Evolutionary conservation across 1,140 invertebrate genomes (phyloP).

Genomic region (Aphelinus certus): DNA sequence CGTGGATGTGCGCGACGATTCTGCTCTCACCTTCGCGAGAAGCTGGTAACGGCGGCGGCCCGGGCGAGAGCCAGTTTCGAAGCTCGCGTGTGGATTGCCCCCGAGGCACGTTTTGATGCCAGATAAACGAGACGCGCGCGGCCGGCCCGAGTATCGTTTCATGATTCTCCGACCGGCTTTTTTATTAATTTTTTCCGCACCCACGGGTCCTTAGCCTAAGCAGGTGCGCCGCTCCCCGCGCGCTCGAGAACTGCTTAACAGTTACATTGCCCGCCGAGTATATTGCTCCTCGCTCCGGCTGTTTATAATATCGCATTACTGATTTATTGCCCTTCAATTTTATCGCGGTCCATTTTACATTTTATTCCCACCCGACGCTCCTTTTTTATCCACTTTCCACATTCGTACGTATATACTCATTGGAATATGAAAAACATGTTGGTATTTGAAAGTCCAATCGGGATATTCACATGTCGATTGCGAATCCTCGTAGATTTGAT

Average conservation of each 20-base stretch:
- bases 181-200: slow-evolving; percentile 13
- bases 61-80: too few species aligned
- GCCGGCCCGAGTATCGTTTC: background rate
- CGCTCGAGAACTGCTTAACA: slow-evolving; percentile 4
- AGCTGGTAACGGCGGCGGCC: too few species aligned
- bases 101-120: slow-evolving; percentile 1
- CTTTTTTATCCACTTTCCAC: too few species aligned
- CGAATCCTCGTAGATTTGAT: too few species aligned
- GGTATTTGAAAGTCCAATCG: too few species aligned
- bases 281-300: background rate
- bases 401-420: too few species aligned
- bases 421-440: too few species aligned
- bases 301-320: slow-evolving; percentile 6
- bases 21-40: slow-evolving; percentile 27
- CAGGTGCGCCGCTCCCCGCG: slow-evolving; percentile 5
- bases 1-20: slow-evolving; percentile 10
- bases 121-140: slow-evolving; percentile 19
- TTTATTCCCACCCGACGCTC: too few species aligned
- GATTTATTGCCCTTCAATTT: background rate
- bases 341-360: too few species aligned
- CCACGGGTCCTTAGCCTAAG: slow-evolving; percentile 7
- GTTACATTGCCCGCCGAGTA: slow-evolving; percentile 12
- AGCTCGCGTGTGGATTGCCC: background rate
- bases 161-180: background rate
- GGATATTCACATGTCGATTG: too few species aligned